These are phyloP conservation scores for Monochamus saltuarius DNA, from an alignment of 1,140 invertebrate species.

Conservation along the genomic window DNA sequence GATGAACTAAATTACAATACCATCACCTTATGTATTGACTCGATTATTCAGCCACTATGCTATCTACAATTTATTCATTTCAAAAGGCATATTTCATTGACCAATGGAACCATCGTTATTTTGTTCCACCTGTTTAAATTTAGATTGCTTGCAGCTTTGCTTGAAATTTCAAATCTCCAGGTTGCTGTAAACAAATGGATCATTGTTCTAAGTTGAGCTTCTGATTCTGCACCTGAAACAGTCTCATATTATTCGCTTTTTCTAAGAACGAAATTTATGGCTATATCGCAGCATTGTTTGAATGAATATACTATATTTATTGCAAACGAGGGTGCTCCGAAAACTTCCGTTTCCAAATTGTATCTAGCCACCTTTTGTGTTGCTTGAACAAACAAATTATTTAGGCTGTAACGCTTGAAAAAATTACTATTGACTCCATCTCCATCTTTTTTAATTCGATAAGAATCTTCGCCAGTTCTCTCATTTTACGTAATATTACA, in stretches of 20 bases:
- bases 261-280: slow-evolving; percentile 23
- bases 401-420: slow-evolving; percentile 31
- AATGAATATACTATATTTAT: slow-evolving; percentile 29
- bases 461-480: slow-evolving; percentile 25
- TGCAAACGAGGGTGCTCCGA: slow-evolving; percentile 21
- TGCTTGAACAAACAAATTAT: slow-evolving; percentile 26
- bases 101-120: slow-evolving; percentile 30
- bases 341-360: slow-evolving; percentile 17
- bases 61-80: too few species aligned
- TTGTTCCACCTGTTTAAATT: slow-evolving; percentile 35
- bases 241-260: slow-evolving; percentile 7
- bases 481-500: slow-evolving; percentile 24
- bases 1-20: too few species aligned
- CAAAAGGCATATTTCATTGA: too few species aligned
- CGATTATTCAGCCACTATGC: too few species aligned
- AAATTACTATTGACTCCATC: slow-evolving; percentile 11
- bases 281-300: slow-evolving; percentile 28
- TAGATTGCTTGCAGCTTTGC: slow-evolving; percentile 19
- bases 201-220: slow-evolving; percentile 15
- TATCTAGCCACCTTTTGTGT: slow-evolving; percentile 21
- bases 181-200: slow-evolving; percentile 17
- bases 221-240: slow-evolving; percentile 4
- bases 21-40: too few species aligned
- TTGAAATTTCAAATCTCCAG: slow-evolving; percentile 19
- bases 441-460: slow-evolving; percentile 25